Base-by-base conservation (phyloP, 2,797 vertebrate genomes). In the Epinephelus malabaricus region DNA sequence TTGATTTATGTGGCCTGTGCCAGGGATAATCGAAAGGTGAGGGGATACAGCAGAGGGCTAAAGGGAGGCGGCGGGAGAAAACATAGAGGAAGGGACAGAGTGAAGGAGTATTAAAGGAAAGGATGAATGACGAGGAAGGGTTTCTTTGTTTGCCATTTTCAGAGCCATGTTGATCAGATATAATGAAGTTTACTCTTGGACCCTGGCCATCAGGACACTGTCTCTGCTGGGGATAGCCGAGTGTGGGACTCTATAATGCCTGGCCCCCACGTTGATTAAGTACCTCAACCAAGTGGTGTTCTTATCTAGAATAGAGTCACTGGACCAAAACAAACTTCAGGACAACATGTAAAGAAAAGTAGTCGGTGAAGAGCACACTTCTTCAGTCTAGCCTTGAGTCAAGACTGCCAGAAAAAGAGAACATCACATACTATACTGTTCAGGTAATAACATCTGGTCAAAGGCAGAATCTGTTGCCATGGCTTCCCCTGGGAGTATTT, bases 21-120 rank as follows among this genome's bases (percentile, higher is more conserved):
- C 56, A n/a, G 74, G 69, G 87, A 86, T 87, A 92, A 92, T 91
- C 38, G 79, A 93, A 92, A 80, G 84, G 91, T 89, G 88, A 87
- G 61, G 53, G 78, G 81, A 85, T 63, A 78, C 82, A 75, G 78
- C 74, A 30, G 70, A 76, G 64, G 66, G 69, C 62, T 67, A 5
- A 47, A 60, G 51, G 68, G 78, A 77, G 73, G 69, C 1, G 17
- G 34, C 2, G 71, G 25, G 34, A 61, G 19, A 54, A 69, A 73
- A 65, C 71, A 64, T 69, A 69, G 76, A 54, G 34, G 5, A 46
- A 21, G 13, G 45, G 58, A 67, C 21, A 25, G 56, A 73, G 53
- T 2, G 65, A 61, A 40, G 50, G 12, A 27, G 53, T n/a, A n/a
- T 46, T 14, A 54, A 73, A 78, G 49, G 45, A 15, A 58, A 59